phyloP scores from a whole-genome alignment of 2,888 invertebrate species.

The Mylabris sibirica region DNA sequence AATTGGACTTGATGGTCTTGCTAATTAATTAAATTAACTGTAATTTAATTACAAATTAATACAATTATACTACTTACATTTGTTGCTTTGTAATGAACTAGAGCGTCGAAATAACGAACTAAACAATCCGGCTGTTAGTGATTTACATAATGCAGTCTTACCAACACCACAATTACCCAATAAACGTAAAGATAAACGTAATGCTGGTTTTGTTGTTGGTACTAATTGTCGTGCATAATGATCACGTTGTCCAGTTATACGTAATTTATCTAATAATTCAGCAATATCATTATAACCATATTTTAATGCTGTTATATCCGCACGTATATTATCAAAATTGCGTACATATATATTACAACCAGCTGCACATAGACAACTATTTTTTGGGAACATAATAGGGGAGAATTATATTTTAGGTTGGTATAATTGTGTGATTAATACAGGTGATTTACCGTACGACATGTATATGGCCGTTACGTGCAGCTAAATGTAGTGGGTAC shows the following conservation, averaged over 20 bases:
- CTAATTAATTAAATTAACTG: slow-evolving; percentile 47
- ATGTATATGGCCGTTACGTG: slow-evolving; percentile 74
- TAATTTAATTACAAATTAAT: too few relatives aligned
- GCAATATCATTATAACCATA: slow-evolving; percentile 75
- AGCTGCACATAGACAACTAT: slow-evolving; percentile 72
- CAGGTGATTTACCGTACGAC: slow-evolving; percentile 65
- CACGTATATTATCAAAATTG: slow-evolving; percentile 74
- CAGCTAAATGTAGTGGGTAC: slow-evolving; percentile 75
- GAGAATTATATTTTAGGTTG: slow-evolving; percentile 1
- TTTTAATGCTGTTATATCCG: slow-evolving; percentile 80
- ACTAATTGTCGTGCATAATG: slow-evolving; percentile 67
- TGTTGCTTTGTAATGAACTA: slow-evolving; percentile 61
- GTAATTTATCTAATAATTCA: slow-evolving; percentile 70
- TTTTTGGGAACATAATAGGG: slow-evolving; percentile 24
- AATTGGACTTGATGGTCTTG: slow-evolving; percentile 62
- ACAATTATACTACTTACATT: slow-evolving; percentile 52
- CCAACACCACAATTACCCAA: slow-evolving; percentile 77
- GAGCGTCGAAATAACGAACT: slow-evolving; percentile 70
- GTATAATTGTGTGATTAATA: not conserved
- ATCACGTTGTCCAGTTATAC: slow-evolving; percentile 64
- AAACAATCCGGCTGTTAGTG: slow-evolving; percentile 73
- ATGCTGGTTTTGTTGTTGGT: slow-evolving; percentile 65
- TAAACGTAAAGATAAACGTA: slow-evolving; percentile 72
- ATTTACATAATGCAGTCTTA: slow-evolving; percentile 73
- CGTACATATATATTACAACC: slow-evolving; percentile 74